Evolutionary conservation across 2,797 vertebrate species (phyloP).

Genomic region (Coendou prehensilis): DNA sequence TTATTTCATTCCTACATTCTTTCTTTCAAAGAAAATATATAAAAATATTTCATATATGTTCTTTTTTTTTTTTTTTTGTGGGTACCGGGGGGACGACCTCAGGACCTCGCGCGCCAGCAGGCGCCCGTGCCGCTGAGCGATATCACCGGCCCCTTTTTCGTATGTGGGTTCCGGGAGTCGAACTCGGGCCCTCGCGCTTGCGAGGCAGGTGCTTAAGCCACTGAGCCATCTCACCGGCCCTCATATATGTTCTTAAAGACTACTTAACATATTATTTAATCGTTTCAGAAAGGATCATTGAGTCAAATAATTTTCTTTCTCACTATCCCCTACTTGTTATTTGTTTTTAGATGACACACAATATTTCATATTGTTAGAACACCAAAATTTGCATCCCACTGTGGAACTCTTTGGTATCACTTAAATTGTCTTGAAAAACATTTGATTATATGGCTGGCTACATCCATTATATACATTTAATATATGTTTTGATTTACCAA

Average conservation of each 20-base stretch:
- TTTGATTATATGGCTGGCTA: not conserved
- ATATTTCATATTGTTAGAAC: not conserved
- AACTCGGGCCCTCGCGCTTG: no score
- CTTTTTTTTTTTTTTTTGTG: no score
- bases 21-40: slow-evolving; percentile 13
- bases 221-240: no score
- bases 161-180: no score
- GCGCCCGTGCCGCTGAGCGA: no score
- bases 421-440: not conserved
- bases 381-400: not conserved
- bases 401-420: not conserved
- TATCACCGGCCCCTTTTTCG: no score
- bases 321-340: not conserved
- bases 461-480: not conserved
- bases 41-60: slow-evolving; percentile 7
- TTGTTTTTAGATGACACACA: not conserved
- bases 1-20: not conserved
- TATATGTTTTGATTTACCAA: not conserved
- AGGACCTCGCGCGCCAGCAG: no score
- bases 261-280: not conserved
- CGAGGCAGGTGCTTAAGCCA: no score
- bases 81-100: no score
- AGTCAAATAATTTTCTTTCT: not conserved
- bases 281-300: not conserved
- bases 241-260: not conserved